These are phyloP conservation scores for Lepus americanus DNA, from an alignment of 2,113 vertebrate species.

Conservation along the genomic window DNA sequence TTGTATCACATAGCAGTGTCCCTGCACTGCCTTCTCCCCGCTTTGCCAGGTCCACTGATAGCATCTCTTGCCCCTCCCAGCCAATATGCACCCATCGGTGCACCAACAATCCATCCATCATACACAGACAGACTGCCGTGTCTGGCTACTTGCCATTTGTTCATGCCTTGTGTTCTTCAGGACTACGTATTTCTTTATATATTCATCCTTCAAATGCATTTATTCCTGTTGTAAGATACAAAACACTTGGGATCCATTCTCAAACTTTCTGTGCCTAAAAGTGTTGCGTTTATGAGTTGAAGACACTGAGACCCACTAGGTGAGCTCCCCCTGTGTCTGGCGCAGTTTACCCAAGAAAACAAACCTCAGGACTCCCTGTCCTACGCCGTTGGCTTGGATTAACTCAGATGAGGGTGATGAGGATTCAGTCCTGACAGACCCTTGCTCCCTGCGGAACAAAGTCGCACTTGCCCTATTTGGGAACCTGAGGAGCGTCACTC, in stretches of 20 bases:
- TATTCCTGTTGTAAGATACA: slow-evolving; percentile 17
- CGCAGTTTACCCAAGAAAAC: slow-evolving; percentile 25
- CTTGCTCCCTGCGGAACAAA: not conserved
- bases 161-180: not conserved
- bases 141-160: not conserved
- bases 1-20: not conserved
- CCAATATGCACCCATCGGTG: not conserved
- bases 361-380: slow-evolving; percentile 44
- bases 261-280: not conserved
- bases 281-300: not conserved
- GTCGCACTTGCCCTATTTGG: not conserved
- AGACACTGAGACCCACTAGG: not conserved
- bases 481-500: not conserved
- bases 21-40: not conserved
- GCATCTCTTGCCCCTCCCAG: not conserved
- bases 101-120: not conserved
- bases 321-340: not conserved
- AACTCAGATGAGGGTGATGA: slow-evolving; percentile 50
- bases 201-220: not conserved
- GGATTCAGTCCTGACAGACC: slow-evolving; percentile 22
- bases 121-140: not conserved
- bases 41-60: not conserved
- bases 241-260: not conserved
- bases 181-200: not conserved
- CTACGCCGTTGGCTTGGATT: slow-evolving; percentile 20